Base-by-base conservation (phyloP, 2,797 vertebrate genomes). In the Limnodromus scolopaceus region DNA sequence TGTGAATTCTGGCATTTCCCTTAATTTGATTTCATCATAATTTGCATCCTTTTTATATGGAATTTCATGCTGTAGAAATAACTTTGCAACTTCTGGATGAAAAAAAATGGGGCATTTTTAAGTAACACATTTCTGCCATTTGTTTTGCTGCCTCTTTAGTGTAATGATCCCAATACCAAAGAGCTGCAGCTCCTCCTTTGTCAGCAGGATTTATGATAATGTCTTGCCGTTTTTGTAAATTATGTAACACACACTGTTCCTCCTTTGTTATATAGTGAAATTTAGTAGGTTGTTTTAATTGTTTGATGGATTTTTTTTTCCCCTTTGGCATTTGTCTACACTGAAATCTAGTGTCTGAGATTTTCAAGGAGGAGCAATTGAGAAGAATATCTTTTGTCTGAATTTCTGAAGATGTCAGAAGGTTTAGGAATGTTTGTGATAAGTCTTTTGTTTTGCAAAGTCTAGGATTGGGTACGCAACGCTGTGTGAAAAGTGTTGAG, bases 281-380 rank as follows among this genome's bases (percentile, higher is more conserved):
- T 98, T 97, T 97, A 97, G 94, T 95, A 97, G 94, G 92, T 93
- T 96, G 94, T 95, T 97, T 96, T 98, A 98, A 97, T 97, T 98
- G 96, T 97, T 96, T 97, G 96, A 98, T 97, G 97, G 96, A 97
- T 97, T 97, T 97, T 96, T 95, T 94, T 93, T 95, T 97, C 96
- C 2, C 80, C 43, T 87, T 93, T 97, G 91, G 76, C 82, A 96
- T 97, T 97, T 97, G 69, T 94, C 96, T 98, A 70, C 64, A 69
- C 81, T 98, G 90, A 69, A 93, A 87, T 94, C 57, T 89, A 77
- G 48, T 75, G 41, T 94, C 91, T 96, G 89, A 93, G 96, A 96
- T 95, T 97, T 89, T 79, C 72, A 51, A 58, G 61, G 85, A 84
- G 2, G 49, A 96, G 69, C 92, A 96, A 48, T 78, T 3, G 9